Evolutionary conservation across 2,113 vertebrate species (phyloP).

Genomic region (Gobiocypris rarus): DNA sequence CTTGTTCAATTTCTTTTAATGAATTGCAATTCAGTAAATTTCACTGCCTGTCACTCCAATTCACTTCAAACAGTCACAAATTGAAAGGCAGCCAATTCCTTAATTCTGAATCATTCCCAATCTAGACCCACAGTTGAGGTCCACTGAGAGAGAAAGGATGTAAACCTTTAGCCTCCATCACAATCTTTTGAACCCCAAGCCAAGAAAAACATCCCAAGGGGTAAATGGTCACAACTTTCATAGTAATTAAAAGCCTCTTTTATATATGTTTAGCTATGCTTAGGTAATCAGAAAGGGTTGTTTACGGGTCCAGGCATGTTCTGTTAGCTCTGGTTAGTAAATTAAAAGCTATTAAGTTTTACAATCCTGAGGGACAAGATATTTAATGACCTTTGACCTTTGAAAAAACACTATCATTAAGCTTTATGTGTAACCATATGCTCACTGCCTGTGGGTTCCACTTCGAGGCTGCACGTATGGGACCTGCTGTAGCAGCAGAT

Average conservation of each 20-base stretch:
- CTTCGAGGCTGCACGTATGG: slow-evolving; percentile 68
- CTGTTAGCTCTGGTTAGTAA: neutral
- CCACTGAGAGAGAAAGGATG: neutral
- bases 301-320: neutral
- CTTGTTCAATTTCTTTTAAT: too few relatives aligned
- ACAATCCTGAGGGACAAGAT: neutral
- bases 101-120: neutral
- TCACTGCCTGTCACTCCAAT: neutral
- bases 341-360: slow-evolving; percentile 27
- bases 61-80: neutral
- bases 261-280: slow-evolving; percentile 4
- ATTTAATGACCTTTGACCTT: slow-evolving; percentile 6
- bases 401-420: neutral
- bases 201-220: neutral
- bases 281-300: slow-evolving; percentile 1
- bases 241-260: neutral
- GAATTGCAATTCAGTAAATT: neutral
- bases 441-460: slow-evolving; percentile 78
- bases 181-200: neutral
- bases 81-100: neutral
- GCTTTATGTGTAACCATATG: slow-evolving; percentile 36
- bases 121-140: neutral
- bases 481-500: slow-evolving; percentile 77
- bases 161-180: neutral
- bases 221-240: neutral